phyloP scores from a whole-genome alignment of 1,140 invertebrate species.

The Nymphalis io region DNA sequence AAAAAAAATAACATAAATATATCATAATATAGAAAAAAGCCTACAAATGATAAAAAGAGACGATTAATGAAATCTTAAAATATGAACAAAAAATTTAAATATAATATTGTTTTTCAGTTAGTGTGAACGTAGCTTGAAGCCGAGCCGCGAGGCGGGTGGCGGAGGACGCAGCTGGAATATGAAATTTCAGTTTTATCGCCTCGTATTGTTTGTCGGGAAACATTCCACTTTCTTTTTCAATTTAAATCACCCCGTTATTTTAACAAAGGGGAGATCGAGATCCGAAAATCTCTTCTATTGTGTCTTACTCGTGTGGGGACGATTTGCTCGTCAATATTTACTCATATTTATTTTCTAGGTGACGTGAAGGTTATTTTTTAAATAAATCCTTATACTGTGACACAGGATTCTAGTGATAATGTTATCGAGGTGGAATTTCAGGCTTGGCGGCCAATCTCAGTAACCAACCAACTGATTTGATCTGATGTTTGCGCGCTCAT shows the following conservation, averaged over 20 bases:
- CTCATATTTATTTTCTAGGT: slow-evolving; percentile 2
- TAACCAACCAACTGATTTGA: too few relatives aligned
- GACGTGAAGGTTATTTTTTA: background rate
- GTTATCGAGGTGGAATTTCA: too few relatives aligned
- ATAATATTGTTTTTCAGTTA: background rate
- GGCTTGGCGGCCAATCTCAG: too few relatives aligned
- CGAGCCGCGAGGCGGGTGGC: background rate
- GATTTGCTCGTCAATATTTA: background rate
- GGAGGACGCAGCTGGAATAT: slow-evolving; percentile 35
- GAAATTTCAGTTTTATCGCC: slow-evolving; percentile 37
- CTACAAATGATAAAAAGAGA: too few relatives aligned
- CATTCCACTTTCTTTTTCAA: slow-evolving; percentile 34
- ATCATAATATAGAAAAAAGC: too few relatives aligned
- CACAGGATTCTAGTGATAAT: too few relatives aligned
- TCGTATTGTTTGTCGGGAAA: slow-evolving; percentile 31
- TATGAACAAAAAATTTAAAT: background rate
- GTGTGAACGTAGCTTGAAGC: background rate
- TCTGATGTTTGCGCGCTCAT: too few relatives aligned
- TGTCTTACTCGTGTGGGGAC: background rate
- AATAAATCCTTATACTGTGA: too few relatives aligned
- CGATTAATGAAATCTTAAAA: too few relatives aligned
- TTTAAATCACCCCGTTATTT: slow-evolving; percentile 32
- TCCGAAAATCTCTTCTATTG: slow-evolving; percentile 17
- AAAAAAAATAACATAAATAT: too few relatives aligned
- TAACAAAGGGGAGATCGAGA: slow-evolving; percentile 18